These are phyloP conservation scores for Anas platyrhynchos DNA, from an alignment of 2,113 vertebrate species.

Conservation along the genomic window DNA sequence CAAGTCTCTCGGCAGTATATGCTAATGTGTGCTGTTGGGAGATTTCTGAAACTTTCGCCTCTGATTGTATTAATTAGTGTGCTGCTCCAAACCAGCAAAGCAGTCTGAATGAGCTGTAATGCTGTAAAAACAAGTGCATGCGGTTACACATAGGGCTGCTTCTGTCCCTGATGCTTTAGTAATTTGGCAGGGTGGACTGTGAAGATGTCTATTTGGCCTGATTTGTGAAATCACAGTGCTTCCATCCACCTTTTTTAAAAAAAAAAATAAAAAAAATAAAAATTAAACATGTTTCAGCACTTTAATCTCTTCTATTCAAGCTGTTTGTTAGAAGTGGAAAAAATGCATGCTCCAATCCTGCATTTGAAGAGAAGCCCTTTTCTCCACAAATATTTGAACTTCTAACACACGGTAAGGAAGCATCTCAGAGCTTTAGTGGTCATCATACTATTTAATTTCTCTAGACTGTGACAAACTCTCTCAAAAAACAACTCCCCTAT, in stretches of 20 bases:
- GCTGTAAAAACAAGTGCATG: conserved; percentile 13
- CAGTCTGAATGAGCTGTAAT: not conserved
- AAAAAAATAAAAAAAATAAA: not conserved
- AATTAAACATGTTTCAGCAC: not conserved
- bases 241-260: not conserved
- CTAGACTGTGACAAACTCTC: not conserved
- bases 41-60: conserved; percentile 50
- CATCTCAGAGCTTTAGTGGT: not conserved
- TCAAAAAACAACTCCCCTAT: not conserved
- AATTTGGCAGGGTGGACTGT: not conserved
- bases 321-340: not conserved
- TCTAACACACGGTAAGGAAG: not conserved
- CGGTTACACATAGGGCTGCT: not conserved
- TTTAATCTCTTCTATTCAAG: not conserved
- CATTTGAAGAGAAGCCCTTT: not conserved
- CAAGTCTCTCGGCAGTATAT: conserved; percentile 55
- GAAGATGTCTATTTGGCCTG: not conserved
- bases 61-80: conserved; percentile 64
- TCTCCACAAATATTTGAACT: not conserved
- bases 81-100: conserved; percentile 10
- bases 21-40: conserved; percentile 69
- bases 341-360: accelerated
- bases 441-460: not conserved
- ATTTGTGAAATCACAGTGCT: not conserved
- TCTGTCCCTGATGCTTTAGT: not conserved